Conservation (phyloP, 2,113 vertebrate species). For the Microcebus ravelobensis region DNA sequence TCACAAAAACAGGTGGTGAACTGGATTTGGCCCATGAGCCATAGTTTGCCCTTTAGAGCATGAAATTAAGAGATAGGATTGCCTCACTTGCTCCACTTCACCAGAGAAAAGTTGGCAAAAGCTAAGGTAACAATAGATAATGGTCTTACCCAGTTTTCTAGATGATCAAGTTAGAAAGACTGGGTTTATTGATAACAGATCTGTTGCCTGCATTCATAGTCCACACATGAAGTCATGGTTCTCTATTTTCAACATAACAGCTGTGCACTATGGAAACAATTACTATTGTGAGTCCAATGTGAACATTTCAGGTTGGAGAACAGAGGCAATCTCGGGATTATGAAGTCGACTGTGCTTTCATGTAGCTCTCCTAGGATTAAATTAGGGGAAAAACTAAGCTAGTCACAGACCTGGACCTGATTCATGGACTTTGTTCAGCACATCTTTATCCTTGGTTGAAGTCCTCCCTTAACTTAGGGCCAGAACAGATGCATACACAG, state of each 20-base stretch:
- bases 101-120: constrained; percentile 12
- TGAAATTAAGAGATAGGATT: constrained; percentile 15
- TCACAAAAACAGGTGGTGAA: constrained; percentile 37
- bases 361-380: neutral
- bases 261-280: constrained; percentile 65
- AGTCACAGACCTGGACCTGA: neutral
- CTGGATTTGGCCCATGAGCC: constrained; percentile 9
- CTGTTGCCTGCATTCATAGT: constrained; percentile 44
- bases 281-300: neutral
- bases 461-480: neutral
- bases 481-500: neutral
- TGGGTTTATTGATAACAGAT: constrained; percentile 60
- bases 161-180: constrained; percentile 39
- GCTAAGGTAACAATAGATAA: neutral
- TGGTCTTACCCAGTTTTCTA: constrained; percentile 39
- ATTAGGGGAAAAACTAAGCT: constrained; percentile 15
- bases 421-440: neutral
- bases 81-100: constrained; percentile 16
- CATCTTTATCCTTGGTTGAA: neutral
- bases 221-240: constrained; percentile 57
- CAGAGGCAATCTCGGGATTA: constrained; percentile 23
- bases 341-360: constrained; percentile 16
- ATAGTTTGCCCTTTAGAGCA: constrained; percentile 22
- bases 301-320: constrained; percentile 28
- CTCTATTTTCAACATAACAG: constrained; percentile 51